Conservation (phyloP, 1,140 invertebrate species). For the Sitophilus oryzae region DNA sequence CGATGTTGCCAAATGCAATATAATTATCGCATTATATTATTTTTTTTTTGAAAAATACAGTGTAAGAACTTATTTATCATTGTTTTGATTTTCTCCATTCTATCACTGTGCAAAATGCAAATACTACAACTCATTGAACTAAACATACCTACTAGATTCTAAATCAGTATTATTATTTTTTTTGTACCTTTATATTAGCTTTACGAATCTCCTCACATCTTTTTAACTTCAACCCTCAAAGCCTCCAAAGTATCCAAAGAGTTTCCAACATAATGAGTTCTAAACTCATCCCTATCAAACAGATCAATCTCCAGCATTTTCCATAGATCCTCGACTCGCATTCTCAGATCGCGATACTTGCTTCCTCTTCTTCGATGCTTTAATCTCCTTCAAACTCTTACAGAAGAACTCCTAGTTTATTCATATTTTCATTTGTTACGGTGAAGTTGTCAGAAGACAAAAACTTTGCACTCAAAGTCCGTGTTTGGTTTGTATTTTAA, state of each 20-base stretch:
- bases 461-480: slow-evolving; percentile 50
- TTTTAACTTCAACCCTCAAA: slow-evolving; percentile 53
- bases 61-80: too few relatives aligned
- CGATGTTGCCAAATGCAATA: too few relatives aligned
- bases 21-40: too few relatives aligned
- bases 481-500: slow-evolving; percentile 48
- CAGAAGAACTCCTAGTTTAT: slow-evolving; percentile 45
- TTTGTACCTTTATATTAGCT: slow-evolving; percentile 53
- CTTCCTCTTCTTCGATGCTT: slow-evolving; percentile 22
- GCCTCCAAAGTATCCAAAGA: slow-evolving; percentile 48
- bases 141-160: too few relatives aligned
- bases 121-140: too few relatives aligned
- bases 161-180: background rate
- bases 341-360: slow-evolving; percentile 48
- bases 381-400: slow-evolving; percentile 34
- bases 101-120: too few relatives aligned
- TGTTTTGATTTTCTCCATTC: too few relatives aligned
- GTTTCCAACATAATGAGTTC: slow-evolving; percentile 47
- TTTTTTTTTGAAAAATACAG: too few relatives aligned
- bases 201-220: slow-evolving; percentile 57
- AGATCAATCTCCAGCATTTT: slow-evolving; percentile 55
- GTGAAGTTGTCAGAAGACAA: slow-evolving; percentile 50
- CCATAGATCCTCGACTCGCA: slow-evolving; percentile 54
- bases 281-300: slow-evolving; percentile 48
- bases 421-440: slow-evolving; percentile 51